phyloP scores from a whole-genome alignment of 2,888 invertebrate species.

The Euspilapteryx auroguttella region DNA sequence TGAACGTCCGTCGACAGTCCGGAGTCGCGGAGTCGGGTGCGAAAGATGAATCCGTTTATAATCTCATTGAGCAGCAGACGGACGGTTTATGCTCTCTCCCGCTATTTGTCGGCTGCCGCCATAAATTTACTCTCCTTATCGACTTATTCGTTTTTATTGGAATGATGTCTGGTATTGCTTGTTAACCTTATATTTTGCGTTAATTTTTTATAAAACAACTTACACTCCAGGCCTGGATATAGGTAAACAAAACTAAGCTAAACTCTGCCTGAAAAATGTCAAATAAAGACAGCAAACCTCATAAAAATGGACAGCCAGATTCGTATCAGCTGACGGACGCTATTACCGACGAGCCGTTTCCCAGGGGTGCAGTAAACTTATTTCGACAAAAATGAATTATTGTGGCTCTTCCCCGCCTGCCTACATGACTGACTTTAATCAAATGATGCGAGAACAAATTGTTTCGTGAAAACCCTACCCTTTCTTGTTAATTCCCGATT shows the following conservation, averaged over 20 bases:
- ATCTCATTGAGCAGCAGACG: conserved; percentile 22
- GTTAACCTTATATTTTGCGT: conserved; percentile 33
- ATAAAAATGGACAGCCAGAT: too few relatives aligned
- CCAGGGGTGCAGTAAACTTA: conserved; percentile 17
- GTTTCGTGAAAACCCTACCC: conserved; percentile 19
- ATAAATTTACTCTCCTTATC: conserved; percentile 21
- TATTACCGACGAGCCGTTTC: conserved; percentile 2
- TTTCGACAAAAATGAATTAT: conserved; percentile 38
- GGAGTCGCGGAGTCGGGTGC: too few relatives aligned
- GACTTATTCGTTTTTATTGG: conserved; percentile 39
- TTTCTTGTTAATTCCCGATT: conserved; percentile 7
- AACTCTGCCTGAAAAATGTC: too few relatives aligned
- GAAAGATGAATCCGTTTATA: conserved; percentile 26
- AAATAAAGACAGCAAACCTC: too few relatives aligned
- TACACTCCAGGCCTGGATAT: too few relatives aligned
- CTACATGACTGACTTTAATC: conserved; percentile 18
- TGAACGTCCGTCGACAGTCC: too few relatives aligned
- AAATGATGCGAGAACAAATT: conserved; percentile 27
- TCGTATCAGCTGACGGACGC: too few relatives aligned
- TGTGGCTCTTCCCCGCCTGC: conserved; percentile 25
- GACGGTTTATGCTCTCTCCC: conserved; percentile 17
- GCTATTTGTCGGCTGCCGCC: conserved; percentile 6
- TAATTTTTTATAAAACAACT: too few relatives aligned
- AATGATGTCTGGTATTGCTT: conserved; percentile 19
- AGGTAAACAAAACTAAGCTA: too few relatives aligned